Evolutionary conservation across 2,113 vertebrate species (phyloP), one percentile per base, ranked within the genome.

Genomic region (Dasyornis broadbenti): DNA sequence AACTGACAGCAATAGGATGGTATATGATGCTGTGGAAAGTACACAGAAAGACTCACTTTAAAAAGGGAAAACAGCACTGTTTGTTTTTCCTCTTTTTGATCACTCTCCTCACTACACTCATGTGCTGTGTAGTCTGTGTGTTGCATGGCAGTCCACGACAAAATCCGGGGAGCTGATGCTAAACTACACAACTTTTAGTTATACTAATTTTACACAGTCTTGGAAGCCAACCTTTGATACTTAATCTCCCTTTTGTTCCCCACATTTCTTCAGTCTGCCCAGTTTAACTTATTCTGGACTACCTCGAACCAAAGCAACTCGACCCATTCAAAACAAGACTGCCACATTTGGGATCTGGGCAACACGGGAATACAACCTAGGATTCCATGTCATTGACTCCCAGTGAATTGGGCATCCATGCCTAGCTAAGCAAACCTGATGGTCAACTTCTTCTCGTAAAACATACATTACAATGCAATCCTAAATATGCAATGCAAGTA

Each of bases 361-460:
- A 90, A 89, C 84, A 26, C 19, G 52, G 68, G 64, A 92, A 71
- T 27, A 49, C 69, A 81, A 8, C 56, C 35, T 40, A 54, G 75
- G 76, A 64, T 84, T 91, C 69, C 61, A 82, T 23, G 64, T 26
- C 23, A 19, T 69, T 15, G 8, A 13, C 63, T 80, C 30, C 37
- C 39, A 59, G 44, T 60, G 76, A 81, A 93, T 93, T 37, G 90
- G 44, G 47, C 64, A 92, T 65, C 81, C 71, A 33, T 66, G 40
- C 45, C 60, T 66, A 71, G 54, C 54, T 70, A 70, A 95, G 47
- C 54, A 93, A 92, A 87, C 86, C 50, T 22, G 81, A 64, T 28
- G n/a, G 73, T 66, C 66, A 71, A 95, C 84, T 93, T 95, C 83
- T 86, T 83, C 65, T 86, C n/a, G 44, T 90, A 81, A 94, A 94